Evolutionary conservation across 2,113 vertebrate species (phyloP), one percentile per base, ranked within the genome.

Genomic region (Tympanuchus pallidicinctus): DNA sequence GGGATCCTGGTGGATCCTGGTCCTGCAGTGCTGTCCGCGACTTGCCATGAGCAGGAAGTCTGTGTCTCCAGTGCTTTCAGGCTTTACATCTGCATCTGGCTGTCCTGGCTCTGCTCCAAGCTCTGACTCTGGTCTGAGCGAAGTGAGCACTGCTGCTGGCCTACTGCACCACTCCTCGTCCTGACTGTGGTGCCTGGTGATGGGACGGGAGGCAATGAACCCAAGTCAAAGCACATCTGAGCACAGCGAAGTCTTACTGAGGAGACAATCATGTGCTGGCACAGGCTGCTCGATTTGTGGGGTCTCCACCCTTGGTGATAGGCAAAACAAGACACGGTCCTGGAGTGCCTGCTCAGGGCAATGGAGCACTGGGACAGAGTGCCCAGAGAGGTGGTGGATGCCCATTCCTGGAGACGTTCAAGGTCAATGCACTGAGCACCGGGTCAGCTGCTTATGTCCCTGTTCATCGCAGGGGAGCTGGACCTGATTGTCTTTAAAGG

Each of bases 1-100:
- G 0, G 52, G 45, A 70, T n/a, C 21, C 36, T 28, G 25, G 1
- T 0, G 0, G 40, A 38, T 74, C 48, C 20, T 9, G 25, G 30
- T 21, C 24, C 11, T 6, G 34, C 79, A 61, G 45, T 8, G 14
- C 11, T 0, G 5, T 24, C 63, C 2, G 1, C 22, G 65, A 22
- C 59, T 75, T 40, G 21, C 40, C 11, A 4, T 17, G 57, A 42
- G 32, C 7, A 11, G 22, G 48, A 82, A 19, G 17, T 8, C 48
- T 13, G 25, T 32, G 27, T 14, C 47, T 30, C 64, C 22, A 45
- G 30, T 2, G 0, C 16, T 75, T 12, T 21, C 1, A 1, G 36
- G 30, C 14, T 82, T 66, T 24, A 24, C 45, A 2, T 1, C 17
- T 2, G 2, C 0, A 0, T 50, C 89, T 64, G 48, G 34, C 57